Percentiles rank a stretch among this genome's conserved stretches.
phyloP scores from a whole-genome alignment of 2,888 invertebrate species.

The Eristalis intricaria region DNA sequence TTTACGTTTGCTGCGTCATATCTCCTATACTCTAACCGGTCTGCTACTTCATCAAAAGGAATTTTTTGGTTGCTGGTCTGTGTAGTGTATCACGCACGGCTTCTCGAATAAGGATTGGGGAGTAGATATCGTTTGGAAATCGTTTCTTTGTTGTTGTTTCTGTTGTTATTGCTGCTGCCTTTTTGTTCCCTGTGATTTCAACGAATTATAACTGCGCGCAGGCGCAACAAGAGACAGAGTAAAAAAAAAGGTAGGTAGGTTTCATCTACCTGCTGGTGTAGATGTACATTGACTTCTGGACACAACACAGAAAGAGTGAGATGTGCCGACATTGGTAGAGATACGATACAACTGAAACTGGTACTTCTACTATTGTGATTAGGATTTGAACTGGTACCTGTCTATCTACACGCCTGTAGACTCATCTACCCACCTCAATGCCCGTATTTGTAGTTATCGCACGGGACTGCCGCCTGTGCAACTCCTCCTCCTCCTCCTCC shows the following conservation, averaged over 20 bases:
- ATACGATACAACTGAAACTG: conserved; percentile 58
- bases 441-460: conserved; percentile 68
- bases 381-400: conserved; percentile 58
- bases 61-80: conserved; percentile 58
- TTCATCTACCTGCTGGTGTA: conserved; percentile 64
- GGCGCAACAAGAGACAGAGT: conserved; percentile 29
- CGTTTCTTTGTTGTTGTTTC: not conserved
- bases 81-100: conserved; percentile 9
- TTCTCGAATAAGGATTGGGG: conserved; percentile 53
- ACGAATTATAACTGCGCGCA: conserved; percentile 40
- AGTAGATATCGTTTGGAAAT: conserved; percentile 34
- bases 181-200: conserved; percentile 1
- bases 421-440: conserved; percentile 66
- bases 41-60: conserved; percentile 60
- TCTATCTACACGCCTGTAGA: conserved; percentile 52
- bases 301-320: conserved; percentile 50
- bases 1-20: conserved; percentile 71
- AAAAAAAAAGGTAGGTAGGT: conserved; percentile 11
- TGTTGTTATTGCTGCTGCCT: not conserved
- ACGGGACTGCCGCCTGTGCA: conserved; percentile 21
- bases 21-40: conserved; percentile 63
- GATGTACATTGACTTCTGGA: conserved; percentile 68
- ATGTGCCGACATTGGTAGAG: conserved; percentile 30
- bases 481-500: conserved; percentile 14
- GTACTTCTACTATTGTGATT: conserved; percentile 68